A percentile compares a stretch with the other conserved stretches of the same genome.
Evolutionary conservation across 2,113 vertebrate species (phyloP).

Genomic region (Melozone crissalis): DNA sequence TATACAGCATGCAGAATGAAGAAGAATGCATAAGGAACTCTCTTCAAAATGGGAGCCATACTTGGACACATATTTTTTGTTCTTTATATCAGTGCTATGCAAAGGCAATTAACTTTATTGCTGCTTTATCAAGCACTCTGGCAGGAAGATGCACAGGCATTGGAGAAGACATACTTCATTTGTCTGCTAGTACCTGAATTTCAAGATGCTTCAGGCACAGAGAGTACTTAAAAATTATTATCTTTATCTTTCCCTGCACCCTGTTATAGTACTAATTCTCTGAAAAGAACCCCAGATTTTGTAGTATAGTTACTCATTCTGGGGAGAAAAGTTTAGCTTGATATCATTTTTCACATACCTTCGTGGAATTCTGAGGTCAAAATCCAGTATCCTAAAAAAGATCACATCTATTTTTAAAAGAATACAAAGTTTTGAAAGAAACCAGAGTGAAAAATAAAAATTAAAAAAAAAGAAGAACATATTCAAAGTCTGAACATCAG

Average conservation of each 20-base stretch:
- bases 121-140: constrained; percentile 23
- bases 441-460: accelerated
- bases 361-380: background rate
- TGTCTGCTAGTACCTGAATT: background rate
- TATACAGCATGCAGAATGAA: background rate
- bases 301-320: background rate
- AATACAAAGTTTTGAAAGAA: background rate
- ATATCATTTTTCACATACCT: background rate
- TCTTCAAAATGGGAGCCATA: background rate
- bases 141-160: background rate
- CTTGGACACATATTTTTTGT: background rate
- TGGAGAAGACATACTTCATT: background rate
- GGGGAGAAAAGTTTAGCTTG: background rate
- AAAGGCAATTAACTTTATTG: constrained; percentile 54
- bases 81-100: background rate
- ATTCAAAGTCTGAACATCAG: background rate
- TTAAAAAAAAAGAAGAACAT: accelerated
- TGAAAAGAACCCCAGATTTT: background rate
- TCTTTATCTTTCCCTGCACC: background rate
- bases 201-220: background rate
- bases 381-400: background rate
- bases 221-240: background rate
- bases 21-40: background rate
- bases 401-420: background rate
- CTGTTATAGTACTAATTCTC: background rate